Evolutionary conservation across 2,888 invertebrate species (phyloP).

Genomic region (Pharmacophagus antenor): DNA sequence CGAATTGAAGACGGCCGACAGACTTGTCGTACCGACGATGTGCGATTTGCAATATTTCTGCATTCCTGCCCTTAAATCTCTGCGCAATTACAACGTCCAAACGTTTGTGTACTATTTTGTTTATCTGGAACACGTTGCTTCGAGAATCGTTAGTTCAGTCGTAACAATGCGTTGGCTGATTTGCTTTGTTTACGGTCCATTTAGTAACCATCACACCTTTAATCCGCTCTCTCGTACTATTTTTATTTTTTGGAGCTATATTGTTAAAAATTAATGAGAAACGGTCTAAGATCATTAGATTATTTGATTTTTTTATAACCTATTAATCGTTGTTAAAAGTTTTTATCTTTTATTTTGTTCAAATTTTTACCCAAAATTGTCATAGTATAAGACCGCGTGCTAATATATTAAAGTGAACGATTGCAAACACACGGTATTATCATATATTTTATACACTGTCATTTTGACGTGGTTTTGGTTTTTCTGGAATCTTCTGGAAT

Average conservation of each 20-base stretch:
- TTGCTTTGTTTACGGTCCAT: conserved; percentile 5
- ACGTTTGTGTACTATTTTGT: conserved; percentile 7
- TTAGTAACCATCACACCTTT: neutral
- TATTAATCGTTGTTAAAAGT: no score
- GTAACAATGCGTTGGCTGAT: neutral
- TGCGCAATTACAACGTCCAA: conserved; percentile 47
- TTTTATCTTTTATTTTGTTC: no score
- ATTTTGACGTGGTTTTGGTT: no score
- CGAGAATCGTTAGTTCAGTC: conserved; percentile 1
- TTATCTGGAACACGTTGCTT: conserved; percentile 13
- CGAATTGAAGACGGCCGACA: conserved; percentile 74
- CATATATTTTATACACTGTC: no score
- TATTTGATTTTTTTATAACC: no score
- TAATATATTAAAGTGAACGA: no score
- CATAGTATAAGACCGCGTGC: no score
- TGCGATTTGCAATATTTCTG: conserved; percentile 57
- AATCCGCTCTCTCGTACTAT: neutral
- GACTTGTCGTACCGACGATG: conserved; percentile 53
- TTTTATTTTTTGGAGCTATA: neutral
- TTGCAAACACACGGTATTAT: no score
- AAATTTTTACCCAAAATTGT: no score
- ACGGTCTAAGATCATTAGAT: no score
- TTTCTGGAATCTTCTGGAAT: no score
- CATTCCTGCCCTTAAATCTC: conserved; percentile 63
- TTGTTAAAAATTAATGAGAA: no score